These are phyloP conservation scores for Anodontia alba DNA, from an alignment of 2,888 invertebrate genomes.

Conservation along the genomic window DNA sequence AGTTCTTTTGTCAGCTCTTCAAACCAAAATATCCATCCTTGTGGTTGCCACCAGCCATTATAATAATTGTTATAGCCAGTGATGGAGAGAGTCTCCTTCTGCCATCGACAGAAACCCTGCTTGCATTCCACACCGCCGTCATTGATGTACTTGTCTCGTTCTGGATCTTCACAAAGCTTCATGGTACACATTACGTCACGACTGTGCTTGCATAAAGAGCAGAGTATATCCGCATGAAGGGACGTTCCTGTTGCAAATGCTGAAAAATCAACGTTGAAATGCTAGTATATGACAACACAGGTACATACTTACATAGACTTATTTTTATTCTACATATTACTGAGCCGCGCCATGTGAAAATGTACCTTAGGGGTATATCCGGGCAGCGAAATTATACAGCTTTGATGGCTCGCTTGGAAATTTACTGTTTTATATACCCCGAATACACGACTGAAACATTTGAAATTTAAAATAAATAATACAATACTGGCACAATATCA, in stretches of 20 bases:
- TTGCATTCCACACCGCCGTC: constrained; percentile 55
- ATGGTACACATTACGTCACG: constrained; percentile 53
- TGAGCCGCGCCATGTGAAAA: too few species aligned
- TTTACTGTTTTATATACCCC: too few species aligned
- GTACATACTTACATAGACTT: not conserved
- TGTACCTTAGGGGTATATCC: too few species aligned
- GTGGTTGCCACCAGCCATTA: constrained; percentile 56
- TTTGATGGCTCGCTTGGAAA: too few species aligned
- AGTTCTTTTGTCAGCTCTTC: constrained; percentile 55
- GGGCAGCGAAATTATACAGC: too few species aligned
- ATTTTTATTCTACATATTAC: too few species aligned
- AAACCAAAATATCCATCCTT: constrained; percentile 46
- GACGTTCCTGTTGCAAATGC: constrained; percentile 53
- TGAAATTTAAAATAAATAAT: too few species aligned
- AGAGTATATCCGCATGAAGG: constrained; percentile 54
- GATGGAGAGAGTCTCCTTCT: constrained; percentile 49
- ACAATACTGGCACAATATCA: too few species aligned
- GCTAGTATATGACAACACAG: too few species aligned
- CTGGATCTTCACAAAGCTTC: constrained; percentile 54
- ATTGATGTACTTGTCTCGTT: constrained; percentile 44
- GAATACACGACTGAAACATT: too few species aligned
- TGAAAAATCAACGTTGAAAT: too few species aligned
- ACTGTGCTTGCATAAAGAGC: constrained; percentile 53
- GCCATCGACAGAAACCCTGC: constrained; percentile 56
- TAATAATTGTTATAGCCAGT: constrained; percentile 46